Evolutionary conservation across 2,888 invertebrate species (phyloP), one percentile per base, ranked within the genome.

Genomic region (Machimus rusticus): DNA sequence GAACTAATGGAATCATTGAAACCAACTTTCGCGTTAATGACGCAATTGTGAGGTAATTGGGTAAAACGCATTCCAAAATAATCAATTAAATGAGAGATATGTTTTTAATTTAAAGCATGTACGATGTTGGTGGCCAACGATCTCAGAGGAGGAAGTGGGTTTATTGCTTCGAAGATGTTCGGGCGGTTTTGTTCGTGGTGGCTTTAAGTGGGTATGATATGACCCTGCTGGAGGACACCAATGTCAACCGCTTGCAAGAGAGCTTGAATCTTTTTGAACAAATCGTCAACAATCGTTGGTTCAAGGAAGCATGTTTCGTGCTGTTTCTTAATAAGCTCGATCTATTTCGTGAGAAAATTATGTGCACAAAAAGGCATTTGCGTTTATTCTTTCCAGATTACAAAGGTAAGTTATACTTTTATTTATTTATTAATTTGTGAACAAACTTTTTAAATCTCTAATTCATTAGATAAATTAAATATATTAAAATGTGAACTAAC

Each of bases 101-200:
- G 12, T 12, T 74, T 87, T 79, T 9, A 78, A 76, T 77, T 89
- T 93, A 91, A 78, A 94, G 94, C 90, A 94, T 95, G 94, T 95
- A 94, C 90, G 95, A 95, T 91, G 95, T 95, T 43, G 95, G 95
- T 34, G 95, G 95, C 86, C 95, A 95, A 90, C 92, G 95, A 90
- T 95, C 95, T 88, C 95, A 95, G 91, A 91, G 95, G 76, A 92
- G 94, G 86, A 95, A 95, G 90, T 95, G 95, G 95, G 95, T 95
- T 89, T 95, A 95, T 90, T 95, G 95, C 91, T 95, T 95, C 91
- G 95, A 95, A 90, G 95, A 95, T 91, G 95, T 95, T 1, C 92
- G 94, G 89, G 94, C 95, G 23, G 94, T 95, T 1, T 91, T 95
- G 74, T 95, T 95, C 92, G 95, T 95, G 23, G 94, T 94, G 19